Evolutionary conservation across 2,113 vertebrate species (phyloP).

Genomic region (Antigone vipio): DNA sequence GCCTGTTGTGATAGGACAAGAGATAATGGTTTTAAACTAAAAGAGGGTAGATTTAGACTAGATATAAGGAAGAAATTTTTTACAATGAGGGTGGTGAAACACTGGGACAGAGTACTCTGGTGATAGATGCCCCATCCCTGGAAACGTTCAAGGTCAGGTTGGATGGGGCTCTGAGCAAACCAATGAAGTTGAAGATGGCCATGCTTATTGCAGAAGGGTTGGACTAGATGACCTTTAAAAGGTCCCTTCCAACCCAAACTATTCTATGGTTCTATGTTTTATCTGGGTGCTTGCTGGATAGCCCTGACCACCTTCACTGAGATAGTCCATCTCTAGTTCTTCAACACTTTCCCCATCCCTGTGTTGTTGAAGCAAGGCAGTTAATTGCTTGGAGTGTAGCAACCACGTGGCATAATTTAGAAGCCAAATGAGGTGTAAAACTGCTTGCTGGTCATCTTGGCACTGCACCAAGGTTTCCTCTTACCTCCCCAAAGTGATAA

Average conservation of each 20-base stretch:
- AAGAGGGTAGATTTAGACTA: not conserved
- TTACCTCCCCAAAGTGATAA: not conserved
- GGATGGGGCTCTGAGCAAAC: not conserved
- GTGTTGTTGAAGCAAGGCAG: not conserved
- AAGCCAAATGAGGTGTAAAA: not conserved
- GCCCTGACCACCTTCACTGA: not conserved
- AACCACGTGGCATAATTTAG: not conserved
- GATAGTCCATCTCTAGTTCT: not conserved
- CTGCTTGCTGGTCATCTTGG: not conserved
- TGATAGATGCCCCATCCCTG: not conserved
- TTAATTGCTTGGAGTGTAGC: not conserved
- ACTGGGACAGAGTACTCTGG: not conserved
- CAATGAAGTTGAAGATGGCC: not conserved
- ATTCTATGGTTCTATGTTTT: not conserved
- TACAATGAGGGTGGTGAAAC: not conserved
- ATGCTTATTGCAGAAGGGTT: fast-evolving
- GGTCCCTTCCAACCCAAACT: not conserved
- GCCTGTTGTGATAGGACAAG: not conserved
- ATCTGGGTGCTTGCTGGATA: not conserved
- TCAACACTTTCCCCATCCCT: not conserved
- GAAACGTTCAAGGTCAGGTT: not conserved
- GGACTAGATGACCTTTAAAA: not conserved
- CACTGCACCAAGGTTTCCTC: not conserved
- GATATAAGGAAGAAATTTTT: not conserved
- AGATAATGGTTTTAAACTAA: not conserved